Evolutionary conservation across 2,888 invertebrate genomes (phyloP).

Genomic region (Scaptodrosophila latifasciaeformis): DNA sequence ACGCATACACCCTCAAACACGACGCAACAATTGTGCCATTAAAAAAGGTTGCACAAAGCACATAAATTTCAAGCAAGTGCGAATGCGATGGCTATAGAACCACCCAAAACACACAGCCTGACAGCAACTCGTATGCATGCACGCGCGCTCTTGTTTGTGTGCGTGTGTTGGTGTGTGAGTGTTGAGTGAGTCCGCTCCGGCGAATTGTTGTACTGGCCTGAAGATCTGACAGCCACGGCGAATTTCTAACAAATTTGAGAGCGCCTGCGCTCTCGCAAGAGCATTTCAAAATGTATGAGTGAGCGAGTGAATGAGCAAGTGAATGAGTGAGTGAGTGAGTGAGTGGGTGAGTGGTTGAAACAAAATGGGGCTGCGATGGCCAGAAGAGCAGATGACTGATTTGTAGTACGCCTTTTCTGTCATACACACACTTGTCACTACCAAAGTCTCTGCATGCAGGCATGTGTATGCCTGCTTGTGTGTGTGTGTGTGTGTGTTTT

Average conservation of each 20-base stretch:
- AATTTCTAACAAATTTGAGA: conserved; percentile 38
- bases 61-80: conserved; percentile 48
- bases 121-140: conserved; percentile 34
- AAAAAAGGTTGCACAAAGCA: conserved; percentile 52
- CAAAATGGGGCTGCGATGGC: conserved; percentile 52
- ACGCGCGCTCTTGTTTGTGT: conserved; percentile 20
- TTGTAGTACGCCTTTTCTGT: conserved; percentile 75
- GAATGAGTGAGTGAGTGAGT: conserved; percentile 27
- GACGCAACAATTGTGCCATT: conserved; percentile 73
- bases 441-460: no score
- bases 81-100: conserved; percentile 54
- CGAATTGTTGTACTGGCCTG: conserved; percentile 23
- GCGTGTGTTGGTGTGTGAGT: conserved; percentile 3
- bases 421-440: conserved; percentile 69
- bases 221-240: conserved; percentile 33
- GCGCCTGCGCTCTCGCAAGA: conserved; percentile 49
- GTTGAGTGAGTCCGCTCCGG: conserved; percentile 31
- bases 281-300: no score
- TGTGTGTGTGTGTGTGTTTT: conserved; percentile 21
- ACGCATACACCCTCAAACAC: conserved; percentile 12
- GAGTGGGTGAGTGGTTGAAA: conserved; percentile 24
- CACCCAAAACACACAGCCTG: no score
- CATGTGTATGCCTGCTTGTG: no score
- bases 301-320: conserved; percentile 22
- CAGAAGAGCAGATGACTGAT: conserved; percentile 73